Evolutionary conservation across 2,888 invertebrate genomes (phyloP).

Genomic region (Cryptus armator): DNA sequence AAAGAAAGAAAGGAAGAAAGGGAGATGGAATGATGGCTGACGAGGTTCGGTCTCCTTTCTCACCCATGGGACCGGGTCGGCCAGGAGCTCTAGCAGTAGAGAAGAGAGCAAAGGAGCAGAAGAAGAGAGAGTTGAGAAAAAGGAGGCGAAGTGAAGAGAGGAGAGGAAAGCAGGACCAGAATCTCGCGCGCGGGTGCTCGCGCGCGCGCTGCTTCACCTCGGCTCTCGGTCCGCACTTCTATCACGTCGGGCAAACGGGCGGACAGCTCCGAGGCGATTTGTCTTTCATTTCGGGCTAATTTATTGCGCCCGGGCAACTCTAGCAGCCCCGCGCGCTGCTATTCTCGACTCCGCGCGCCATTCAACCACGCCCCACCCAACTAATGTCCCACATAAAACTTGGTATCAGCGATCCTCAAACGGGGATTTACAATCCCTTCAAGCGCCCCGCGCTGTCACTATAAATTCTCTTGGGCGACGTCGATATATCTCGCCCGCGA

Average conservation of each 20-base stretch:
- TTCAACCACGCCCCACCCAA: conserved; percentile 85
- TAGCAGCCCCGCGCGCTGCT: conserved; percentile 77
- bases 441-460: conserved; percentile 83
- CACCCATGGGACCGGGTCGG: conserved; percentile 73
- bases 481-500: conserved; percentile 84
- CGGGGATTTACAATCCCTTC: conserved; percentile 85
- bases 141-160: conserved; percentile 51
- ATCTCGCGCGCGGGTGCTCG: conserved; percentile 60
- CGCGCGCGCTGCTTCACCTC: conserved; percentile 79
- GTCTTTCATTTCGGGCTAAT: conserved; percentile 85
- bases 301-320: conserved; percentile 83
- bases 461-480: conserved; percentile 83
- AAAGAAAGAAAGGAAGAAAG: conserved; percentile 59
- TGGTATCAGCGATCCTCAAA: conserved; percentile 85
- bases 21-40: conserved; percentile 68
- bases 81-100: conserved; percentile 59
- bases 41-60: conserved; percentile 73
- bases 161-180: conserved; percentile 59
- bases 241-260: conserved; percentile 84
- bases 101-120: conserved; percentile 61
- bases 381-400: conserved; percentile 85
- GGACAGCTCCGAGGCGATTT: conserved; percentile 85
- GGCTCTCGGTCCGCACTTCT: conserved; percentile 80
- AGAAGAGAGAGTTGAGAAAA: conserved; percentile 60
- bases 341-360: conserved; percentile 79